Conservation (phyloP, 2,113 vertebrate species). For the Etia nguti region DNA sequence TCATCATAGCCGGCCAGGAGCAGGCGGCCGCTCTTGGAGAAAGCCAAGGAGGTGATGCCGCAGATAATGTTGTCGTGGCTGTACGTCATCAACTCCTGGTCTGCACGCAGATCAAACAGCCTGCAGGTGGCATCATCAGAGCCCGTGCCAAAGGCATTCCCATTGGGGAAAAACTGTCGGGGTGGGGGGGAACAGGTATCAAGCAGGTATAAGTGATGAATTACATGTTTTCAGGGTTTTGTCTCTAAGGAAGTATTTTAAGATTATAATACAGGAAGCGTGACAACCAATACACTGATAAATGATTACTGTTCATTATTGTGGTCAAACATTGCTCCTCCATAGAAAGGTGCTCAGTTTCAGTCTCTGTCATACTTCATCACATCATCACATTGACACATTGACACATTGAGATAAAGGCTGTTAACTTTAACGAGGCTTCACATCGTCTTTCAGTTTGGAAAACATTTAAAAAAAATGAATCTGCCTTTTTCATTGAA, state of each 20-base stretch:
- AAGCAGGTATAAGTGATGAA: not conserved
- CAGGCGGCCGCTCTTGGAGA: conserved; percentile 97
- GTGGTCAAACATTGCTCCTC: not conserved
- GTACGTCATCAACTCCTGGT: conserved; percentile 92
- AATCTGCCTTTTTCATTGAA: not conserved
- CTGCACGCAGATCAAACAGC: conserved; percentile 94
- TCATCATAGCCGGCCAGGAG: conserved; percentile 93
- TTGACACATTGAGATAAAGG: not conserved
- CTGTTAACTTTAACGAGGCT: not conserved
- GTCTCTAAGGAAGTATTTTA: not conserved
- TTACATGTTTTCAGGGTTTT: not conserved
- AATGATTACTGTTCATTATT: not conserved
- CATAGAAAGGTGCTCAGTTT: not conserved
- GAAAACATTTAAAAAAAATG: too few relatives aligned
- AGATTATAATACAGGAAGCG: not conserved
- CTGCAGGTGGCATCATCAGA: conserved; percentile 96
- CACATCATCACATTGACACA: too few relatives aligned
- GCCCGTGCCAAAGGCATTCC: conserved; percentile 92
- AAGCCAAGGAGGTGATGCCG: conserved; percentile 95
- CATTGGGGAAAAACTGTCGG: conserved; percentile 90
- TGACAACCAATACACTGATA: not conserved
- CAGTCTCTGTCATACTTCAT: not conserved
- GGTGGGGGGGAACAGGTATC: not conserved
- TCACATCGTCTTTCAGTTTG: not conserved
- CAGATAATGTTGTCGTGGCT: conserved; percentile 97